Evolutionary conservation across 2,888 invertebrate species (phyloP).

Genomic region (Helobdella robusta): DNA sequence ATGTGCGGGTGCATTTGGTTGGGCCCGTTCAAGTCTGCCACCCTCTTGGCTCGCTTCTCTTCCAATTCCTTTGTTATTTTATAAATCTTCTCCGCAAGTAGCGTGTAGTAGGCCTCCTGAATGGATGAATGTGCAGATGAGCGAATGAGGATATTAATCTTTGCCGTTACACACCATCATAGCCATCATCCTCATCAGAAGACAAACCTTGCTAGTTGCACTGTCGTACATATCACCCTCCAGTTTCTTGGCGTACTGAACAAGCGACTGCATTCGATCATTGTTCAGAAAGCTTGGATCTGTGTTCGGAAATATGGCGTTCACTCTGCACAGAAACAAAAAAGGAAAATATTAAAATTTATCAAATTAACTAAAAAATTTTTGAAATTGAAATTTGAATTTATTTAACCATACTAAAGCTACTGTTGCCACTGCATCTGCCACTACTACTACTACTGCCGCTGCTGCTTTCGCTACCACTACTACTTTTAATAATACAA

Average conservation of each 20-base stretch:
- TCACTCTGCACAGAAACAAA: constrained; percentile 74
- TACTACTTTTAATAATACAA: no score
- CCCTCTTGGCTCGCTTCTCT: constrained; percentile 47
- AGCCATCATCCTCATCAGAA: background rate
- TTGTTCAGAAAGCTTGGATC: constrained; percentile 92
- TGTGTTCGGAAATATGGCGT: constrained; percentile 96
- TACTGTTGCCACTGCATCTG: background rate
- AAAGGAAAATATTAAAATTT: no score
- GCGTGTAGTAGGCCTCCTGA: constrained; percentile 88
- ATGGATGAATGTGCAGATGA: constrained; percentile 26
- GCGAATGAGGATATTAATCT: background rate
- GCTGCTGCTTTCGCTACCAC: no score
- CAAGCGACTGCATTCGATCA: constrained; percentile 90
- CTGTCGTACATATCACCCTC: constrained; percentile 99
- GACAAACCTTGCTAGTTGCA: constrained; percentile 73
- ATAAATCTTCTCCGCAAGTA: constrained; percentile 96
- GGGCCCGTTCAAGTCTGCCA: constrained; percentile 13
- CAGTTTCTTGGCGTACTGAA: constrained; percentile 93
- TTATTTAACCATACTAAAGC: background rate
- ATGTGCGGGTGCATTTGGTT: constrained; percentile 4
- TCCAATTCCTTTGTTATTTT: constrained; percentile 96
- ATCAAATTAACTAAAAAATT: no score
- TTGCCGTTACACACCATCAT: background rate
- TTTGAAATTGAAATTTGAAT: background rate
- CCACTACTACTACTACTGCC: no score